phyloP scores from a whole-genome alignment of 2,113 vertebrate species.

The Tapirus terrestris region DNA sequence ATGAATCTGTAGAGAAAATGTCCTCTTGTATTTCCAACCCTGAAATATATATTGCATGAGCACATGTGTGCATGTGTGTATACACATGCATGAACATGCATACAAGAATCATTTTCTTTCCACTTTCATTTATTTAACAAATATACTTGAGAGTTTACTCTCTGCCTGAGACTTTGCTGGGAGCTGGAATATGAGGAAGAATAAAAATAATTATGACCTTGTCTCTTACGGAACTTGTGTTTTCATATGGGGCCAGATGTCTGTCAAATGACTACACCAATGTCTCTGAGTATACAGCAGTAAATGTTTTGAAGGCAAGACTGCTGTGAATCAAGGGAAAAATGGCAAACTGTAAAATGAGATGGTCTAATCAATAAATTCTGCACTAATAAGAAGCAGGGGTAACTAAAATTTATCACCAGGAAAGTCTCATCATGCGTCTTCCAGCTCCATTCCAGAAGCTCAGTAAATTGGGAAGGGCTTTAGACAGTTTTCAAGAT shows the following conservation, averaged over 20 bases:
- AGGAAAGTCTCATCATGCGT: background rate
- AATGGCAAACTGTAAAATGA: background rate
- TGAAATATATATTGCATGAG: background rate
- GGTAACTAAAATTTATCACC: background rate
- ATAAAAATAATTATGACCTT: background rate
- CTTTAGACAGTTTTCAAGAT: background rate
- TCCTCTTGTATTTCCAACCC: background rate
- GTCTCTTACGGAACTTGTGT: background rate
- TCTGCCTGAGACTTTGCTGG: background rate
- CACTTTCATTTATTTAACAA: background rate
- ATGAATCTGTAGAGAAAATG: background rate
- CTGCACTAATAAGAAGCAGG: background rate
- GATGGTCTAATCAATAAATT: background rate
- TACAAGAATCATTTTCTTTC: background rate
- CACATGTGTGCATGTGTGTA: background rate
- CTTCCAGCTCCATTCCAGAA: background rate
- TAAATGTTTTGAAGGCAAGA: background rate
- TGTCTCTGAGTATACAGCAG: background rate
- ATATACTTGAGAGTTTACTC: background rate
- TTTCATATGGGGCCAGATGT: background rate
- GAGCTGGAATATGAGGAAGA: background rate
- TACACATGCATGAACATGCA: no score
- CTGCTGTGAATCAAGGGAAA: background rate
- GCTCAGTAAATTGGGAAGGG: background rate
- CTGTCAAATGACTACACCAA: background rate